phyloP scores from a whole-genome alignment of 37 sponge, comb jelly and placozoan species.

The Geodia barretti region DNA sequence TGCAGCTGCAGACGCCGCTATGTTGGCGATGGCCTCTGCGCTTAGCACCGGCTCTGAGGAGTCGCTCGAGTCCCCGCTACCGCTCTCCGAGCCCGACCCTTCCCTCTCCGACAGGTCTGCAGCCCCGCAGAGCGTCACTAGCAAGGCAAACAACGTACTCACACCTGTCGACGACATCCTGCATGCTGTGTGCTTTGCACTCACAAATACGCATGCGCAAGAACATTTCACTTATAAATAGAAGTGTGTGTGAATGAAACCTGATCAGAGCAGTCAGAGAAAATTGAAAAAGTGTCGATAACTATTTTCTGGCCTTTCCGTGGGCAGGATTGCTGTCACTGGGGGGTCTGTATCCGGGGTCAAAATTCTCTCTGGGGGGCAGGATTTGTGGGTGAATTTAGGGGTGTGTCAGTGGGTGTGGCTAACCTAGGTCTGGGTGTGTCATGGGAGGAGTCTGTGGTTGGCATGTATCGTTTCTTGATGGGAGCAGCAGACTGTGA shows the following conservation, averaged over 20 bases:
- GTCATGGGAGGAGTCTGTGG: background rate
- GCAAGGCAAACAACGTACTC: background rate
- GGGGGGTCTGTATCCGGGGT: background rate
- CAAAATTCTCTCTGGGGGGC: background rate
- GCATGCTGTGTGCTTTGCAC: too few species aligned
- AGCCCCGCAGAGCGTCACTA: background rate
- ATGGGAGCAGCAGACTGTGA: background rate
- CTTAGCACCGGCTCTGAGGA: conserved; percentile 2
- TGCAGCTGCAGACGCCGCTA: background rate
- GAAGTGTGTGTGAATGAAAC: too few species aligned
- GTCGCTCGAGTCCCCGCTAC: background rate
- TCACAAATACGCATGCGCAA: too few species aligned
- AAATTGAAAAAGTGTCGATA: background rate
- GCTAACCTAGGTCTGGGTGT: background rate
- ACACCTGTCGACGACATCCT: too few species aligned
- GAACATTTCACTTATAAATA: background rate
- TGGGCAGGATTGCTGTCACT: background rate
- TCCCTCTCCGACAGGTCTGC: too few species aligned
- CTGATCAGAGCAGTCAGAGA: background rate
- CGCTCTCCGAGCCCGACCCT: background rate
- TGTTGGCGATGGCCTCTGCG: conserved; percentile 44
- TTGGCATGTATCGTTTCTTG: background rate
- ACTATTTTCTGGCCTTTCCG: background rate
- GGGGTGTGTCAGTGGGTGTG: background rate
- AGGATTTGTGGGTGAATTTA: background rate